phyloP scores from a whole-genome alignment of 2,113 vertebrate species.

The Stegastes partitus region DNA sequence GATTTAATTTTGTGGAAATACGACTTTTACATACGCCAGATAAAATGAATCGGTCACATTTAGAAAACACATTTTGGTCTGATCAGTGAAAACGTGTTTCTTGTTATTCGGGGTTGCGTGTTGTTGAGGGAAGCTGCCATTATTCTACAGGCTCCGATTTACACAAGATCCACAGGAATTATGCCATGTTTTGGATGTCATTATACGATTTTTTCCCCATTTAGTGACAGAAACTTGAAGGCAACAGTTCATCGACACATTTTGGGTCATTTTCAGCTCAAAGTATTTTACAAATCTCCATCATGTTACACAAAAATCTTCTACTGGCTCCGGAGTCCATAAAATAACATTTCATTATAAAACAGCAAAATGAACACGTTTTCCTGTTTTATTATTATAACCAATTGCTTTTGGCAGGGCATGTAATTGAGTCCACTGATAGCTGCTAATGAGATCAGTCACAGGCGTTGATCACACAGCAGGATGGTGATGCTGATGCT shows the following conservation, averaged over 20 bases:
- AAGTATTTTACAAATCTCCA: not conserved
- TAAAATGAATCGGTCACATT: not conserved
- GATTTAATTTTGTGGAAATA: not conserved
- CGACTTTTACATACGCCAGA: not conserved
- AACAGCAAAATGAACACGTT: not conserved
- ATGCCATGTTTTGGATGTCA: not conserved
- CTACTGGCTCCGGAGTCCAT: not conserved
- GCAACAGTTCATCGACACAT: not conserved
- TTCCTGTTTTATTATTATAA: too few species aligned
- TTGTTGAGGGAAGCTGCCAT: too few species aligned
- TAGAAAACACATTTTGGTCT: too few species aligned
- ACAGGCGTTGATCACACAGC: slow-evolving; percentile 42
- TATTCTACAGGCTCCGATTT: too few species aligned
- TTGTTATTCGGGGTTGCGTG: too few species aligned
- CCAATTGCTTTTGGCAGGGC: slow-evolving; percentile 9
- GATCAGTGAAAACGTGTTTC: too few species aligned
- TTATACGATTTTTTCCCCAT: not conserved
- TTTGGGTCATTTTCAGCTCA: not conserved
- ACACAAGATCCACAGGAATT: too few species aligned
- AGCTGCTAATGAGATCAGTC: slow-evolving; percentile 48
- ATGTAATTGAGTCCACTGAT: slow-evolving; percentile 37
- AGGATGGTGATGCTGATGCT: not conserved
- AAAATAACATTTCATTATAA: not conserved
- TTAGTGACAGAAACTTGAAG: not conserved
- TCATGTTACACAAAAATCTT: not conserved